A percentile compares a stretch with the other conserved stretches of the same genome.
Conservation (phyloP, 2,113 vertebrate genomes). For the Etheostoma spectabile region DNA sequence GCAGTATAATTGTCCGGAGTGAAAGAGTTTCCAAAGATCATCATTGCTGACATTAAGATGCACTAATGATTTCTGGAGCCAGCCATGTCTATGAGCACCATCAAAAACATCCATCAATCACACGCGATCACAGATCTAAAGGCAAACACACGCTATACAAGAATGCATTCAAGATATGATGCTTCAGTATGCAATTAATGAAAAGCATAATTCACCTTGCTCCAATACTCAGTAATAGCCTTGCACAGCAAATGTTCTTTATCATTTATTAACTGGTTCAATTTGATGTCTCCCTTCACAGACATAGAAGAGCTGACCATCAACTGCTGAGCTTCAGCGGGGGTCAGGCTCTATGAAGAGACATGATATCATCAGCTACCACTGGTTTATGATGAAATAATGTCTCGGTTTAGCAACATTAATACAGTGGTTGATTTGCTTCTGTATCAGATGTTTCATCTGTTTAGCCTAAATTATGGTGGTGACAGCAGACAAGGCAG, state of each 20-base stretch:
- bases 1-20: constrained; percentile 64
- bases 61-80: constrained; percentile 61
- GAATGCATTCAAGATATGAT: constrained; percentile 9
- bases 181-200: constrained; percentile 18
- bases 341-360: constrained; percentile 15
- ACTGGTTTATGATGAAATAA: neutral
- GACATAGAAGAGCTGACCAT: neutral
- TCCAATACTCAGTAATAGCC: constrained; percentile 22
- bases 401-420: constrained; percentile 12
- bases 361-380: constrained; percentile 11
- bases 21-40: constrained; percentile 69
- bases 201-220: constrained; percentile 30
- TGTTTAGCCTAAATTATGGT: constrained; percentile 22
- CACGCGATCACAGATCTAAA: constrained; percentile 43
- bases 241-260: constrained; percentile 27
- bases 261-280: constrained; percentile 21
- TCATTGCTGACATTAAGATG: constrained; percentile 71
- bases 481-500: neutral
- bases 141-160: constrained; percentile 9
- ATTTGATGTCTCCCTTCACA: constrained; percentile 7
- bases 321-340: neutral
- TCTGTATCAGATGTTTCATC: neutral
- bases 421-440: constrained; percentile 2
- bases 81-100: constrained; percentile 45
- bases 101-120: constrained; percentile 62